Percentiles rank a stretch among this genome's conserved stretches.
Evolutionary conservation across 2,888 invertebrate genomes (phyloP).

Genomic region (Actias luna): DNA sequence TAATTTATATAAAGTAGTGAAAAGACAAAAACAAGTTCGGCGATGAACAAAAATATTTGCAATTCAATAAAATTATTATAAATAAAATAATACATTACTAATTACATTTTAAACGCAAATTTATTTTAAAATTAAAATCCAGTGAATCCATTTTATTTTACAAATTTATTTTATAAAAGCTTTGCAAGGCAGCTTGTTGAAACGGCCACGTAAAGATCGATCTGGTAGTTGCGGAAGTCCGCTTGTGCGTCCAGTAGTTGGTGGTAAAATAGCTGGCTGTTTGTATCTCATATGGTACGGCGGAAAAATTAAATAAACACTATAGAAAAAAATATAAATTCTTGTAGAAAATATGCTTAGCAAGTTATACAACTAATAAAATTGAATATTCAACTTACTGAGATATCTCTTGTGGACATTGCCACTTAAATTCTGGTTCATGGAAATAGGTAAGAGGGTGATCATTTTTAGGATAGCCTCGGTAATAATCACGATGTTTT

Average conservation of each 20-base stretch:
- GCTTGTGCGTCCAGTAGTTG: slow-evolving; percentile 59
- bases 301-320: slow-evolving; percentile 77
- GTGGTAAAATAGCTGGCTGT: slow-evolving; percentile 72
- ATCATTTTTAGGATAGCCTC: slow-evolving; percentile 75
- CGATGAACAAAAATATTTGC: no score
- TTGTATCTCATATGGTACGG: slow-evolving; percentile 78
- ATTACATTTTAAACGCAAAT: no score
- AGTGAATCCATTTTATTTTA: background rate
- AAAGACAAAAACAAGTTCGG: no score
- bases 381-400: slow-evolving; percentile 38
- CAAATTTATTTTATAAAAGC: slow-evolving; percentile 54
- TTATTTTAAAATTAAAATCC: background rate
- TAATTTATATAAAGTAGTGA: no score
- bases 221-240: slow-evolving; percentile 72
- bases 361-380: background rate
- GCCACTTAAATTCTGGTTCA: slow-evolving; percentile 65
- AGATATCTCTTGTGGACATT: slow-evolving; percentile 77
- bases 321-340: slow-evolving; percentile 41
- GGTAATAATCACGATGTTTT: slow-evolving; percentile 82
- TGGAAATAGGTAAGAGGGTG: slow-evolving; percentile 81
- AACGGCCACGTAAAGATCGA: slow-evolving; percentile 75
- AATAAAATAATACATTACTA: background rate
- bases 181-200: slow-evolving; percentile 68
- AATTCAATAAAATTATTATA: background rate
- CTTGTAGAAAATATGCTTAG: background rate